Evolutionary conservation across 1,140 invertebrate species (phyloP), one percentile per base, ranked within the genome.

Genomic region (Nymphalis io): DNA sequence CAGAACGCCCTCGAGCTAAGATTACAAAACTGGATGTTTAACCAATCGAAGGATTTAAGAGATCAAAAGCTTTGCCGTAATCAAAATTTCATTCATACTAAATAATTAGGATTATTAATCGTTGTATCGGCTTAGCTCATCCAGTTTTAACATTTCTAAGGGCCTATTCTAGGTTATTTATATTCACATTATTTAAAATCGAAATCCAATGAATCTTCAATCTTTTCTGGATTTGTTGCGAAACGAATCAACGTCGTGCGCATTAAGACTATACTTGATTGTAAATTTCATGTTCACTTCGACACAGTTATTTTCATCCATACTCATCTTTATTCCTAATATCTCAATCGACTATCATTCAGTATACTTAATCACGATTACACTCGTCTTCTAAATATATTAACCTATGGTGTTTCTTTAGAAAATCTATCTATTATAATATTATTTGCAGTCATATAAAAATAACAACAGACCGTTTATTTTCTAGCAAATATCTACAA

Each of bases 361-460:
- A 79, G 39, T 78, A 79, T 53, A 74, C 74, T 73, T 76, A 72
- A 69, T 73, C 65, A 63, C 72, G 68, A 57, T 60, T 76, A 74
- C 76, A 79, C 67, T 75, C 74, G 67, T 72, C 40, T 33, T 67
- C 73, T 82, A 81, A 80, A 79, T 73, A 76, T 61, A 74, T 83
- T 88, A 87, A 21, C 75, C 84, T 89, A 90, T 74, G 77, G 83
- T 88, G 80, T 86, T 85, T 79, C 84, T 85, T 78, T 89, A 90
- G 85, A 90, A 90, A 90, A 88, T 85, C 87, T 89, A 89, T 83
- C 78, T 85, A 86, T 85, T 76, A 81, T 80, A 73, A 82, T 76
- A 75, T 87, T 82, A 83, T 82, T 87, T 89, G 87, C 87, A 89
- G 80, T 86, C 85, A 90, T 91, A 90, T 90, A 91, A 91, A 90